A percentile compares a stretch with the other conserved stretches of the same genome.
phyloP scores from a whole-genome alignment of 2,797 vertebrate genomes.

The Micrastur ruficollis region DNA sequence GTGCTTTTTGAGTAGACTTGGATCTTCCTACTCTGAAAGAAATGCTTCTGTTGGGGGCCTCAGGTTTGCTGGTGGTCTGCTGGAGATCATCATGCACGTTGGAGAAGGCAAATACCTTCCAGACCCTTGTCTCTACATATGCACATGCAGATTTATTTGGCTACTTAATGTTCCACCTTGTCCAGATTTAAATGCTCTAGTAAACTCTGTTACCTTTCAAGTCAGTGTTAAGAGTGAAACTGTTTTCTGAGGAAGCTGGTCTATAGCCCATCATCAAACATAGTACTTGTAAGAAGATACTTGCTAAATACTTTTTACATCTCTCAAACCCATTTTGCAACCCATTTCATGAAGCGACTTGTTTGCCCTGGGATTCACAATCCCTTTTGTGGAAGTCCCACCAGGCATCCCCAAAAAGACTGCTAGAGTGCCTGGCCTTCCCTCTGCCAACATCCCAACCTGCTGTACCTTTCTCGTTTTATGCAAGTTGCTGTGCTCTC shows the following conservation, averaged over 20 bases:
- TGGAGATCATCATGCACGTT: neutral
- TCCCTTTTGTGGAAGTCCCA: neutral
- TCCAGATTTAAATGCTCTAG: neutral
- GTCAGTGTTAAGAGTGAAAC: neutral
- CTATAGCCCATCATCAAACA: fast-evolving
- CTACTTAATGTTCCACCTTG: neutral
- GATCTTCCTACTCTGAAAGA: neutral
- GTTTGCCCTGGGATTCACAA: neutral
- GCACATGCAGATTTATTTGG: neutral
- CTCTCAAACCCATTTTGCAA: neutral
- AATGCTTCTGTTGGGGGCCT: neutral
- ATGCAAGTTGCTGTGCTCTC: neutral
- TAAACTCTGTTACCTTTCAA: neutral
- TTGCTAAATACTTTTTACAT: neutral
- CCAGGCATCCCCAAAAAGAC: fast-evolving
- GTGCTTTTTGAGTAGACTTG: neutral
- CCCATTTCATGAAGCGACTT: neutral
- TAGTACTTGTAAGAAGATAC: neutral
- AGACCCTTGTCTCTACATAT: neutral
- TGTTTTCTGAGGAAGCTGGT: neutral
- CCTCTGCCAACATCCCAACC: neutral
- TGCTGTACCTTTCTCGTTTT: neutral
- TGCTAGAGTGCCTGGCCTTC: neutral
- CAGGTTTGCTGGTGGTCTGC: neutral
- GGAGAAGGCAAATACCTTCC: neutral